phyloP scores from a whole-genome alignment of 53 echinoderm and acorn worm species.

The Mesocentrotus franciscanus region DNA sequence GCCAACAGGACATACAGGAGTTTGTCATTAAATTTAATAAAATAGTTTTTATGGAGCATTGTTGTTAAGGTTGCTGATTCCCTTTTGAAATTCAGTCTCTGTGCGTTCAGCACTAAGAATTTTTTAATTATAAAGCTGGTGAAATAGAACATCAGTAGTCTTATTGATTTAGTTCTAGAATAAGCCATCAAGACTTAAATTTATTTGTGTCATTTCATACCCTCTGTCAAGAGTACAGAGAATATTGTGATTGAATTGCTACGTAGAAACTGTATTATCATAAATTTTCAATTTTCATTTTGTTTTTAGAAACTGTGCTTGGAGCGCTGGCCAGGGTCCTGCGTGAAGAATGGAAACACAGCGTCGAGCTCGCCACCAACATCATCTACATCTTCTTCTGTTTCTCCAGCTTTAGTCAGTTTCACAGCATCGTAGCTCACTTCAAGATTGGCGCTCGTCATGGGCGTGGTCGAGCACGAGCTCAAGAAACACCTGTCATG shows the following conservation, averaged over 20 bases:
- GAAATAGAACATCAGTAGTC: too few relatives aligned
- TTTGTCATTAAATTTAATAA: too few relatives aligned
- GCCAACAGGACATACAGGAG: too few relatives aligned
- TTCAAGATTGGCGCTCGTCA: conserved; percentile 99
- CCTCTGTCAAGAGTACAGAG: background rate
- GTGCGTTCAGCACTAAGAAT: too few relatives aligned
- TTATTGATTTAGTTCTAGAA: too few relatives aligned
- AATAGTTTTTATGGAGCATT: too few relatives aligned
- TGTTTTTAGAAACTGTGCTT: conserved; percentile 84
- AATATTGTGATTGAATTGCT: background rate
- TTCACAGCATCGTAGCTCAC: conserved; percentile 95
- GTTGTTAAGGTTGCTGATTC: too few relatives aligned
- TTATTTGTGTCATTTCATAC: too few relatives aligned
- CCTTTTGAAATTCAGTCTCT: too few relatives aligned
- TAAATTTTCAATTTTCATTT: background rate
- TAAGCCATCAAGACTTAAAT: too few relatives aligned
- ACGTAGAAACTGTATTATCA: background rate
- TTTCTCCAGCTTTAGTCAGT: conserved; percentile 98
- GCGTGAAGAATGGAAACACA: conserved; percentile 98
- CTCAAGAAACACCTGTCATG: conserved; percentile 90
- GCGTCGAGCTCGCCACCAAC: conserved; percentile 98
- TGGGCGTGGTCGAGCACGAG: conserved; percentile 95
- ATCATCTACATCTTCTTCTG: conserved; percentile 99
- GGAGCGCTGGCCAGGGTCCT: conserved; percentile 93
- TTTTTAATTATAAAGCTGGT: too few relatives aligned